Evolutionary conservation across 2,888 invertebrate genomes (phyloP).

Genomic region (Amphipoea oculea): DNA sequence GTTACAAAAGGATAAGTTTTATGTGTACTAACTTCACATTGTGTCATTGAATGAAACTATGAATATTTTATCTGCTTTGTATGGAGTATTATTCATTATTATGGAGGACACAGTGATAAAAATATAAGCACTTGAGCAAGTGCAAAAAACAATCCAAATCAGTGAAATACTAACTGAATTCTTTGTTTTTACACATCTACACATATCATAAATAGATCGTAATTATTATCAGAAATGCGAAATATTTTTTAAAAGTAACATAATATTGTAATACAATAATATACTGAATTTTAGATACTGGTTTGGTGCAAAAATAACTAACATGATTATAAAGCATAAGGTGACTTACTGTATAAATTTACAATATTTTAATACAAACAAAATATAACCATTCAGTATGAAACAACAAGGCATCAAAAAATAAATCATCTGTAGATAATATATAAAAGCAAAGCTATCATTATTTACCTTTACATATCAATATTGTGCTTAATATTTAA

Average conservation of each 20-base stretch:
- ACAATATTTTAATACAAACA: slow-evolving; percentile 44
- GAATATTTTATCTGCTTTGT: slow-evolving; percentile 18
- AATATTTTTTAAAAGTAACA: slow-evolving; percentile 29
- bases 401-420: slow-evolving; percentile 60
- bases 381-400: slow-evolving; percentile 49
- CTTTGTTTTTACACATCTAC: slow-evolving; percentile 24
- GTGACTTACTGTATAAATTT: slow-evolving; percentile 37
- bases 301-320: slow-evolving; percentile 8
- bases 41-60: slow-evolving; percentile 5
- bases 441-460: slow-evolving; percentile 49
- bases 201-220: slow-evolving; percentile 11
- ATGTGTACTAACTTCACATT: not conserved
- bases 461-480: slow-evolving; percentile 46
- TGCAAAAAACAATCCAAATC: slow-evolving; percentile 31
- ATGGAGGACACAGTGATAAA: slow-evolving; percentile 31
- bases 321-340: slow-evolving; percentile 20
- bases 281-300: slow-evolving; percentile 16
- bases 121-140: slow-evolving; percentile 29
- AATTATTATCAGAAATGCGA: slow-evolving; percentile 27
- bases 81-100: slow-evolving; percentile 17
- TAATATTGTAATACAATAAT: slow-evolving; percentile 24
- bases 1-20: not conserved
- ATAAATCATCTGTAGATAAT: slow-evolving; percentile 55
- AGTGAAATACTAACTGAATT: slow-evolving; percentile 40
- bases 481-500: slow-evolving; percentile 55